A percentile compares a stretch with the other conserved stretches of the same genome.
phyloP scores from a whole-genome alignment of 2,888 invertebrate genomes.

The Blastobasis lacticolella region DNA sequence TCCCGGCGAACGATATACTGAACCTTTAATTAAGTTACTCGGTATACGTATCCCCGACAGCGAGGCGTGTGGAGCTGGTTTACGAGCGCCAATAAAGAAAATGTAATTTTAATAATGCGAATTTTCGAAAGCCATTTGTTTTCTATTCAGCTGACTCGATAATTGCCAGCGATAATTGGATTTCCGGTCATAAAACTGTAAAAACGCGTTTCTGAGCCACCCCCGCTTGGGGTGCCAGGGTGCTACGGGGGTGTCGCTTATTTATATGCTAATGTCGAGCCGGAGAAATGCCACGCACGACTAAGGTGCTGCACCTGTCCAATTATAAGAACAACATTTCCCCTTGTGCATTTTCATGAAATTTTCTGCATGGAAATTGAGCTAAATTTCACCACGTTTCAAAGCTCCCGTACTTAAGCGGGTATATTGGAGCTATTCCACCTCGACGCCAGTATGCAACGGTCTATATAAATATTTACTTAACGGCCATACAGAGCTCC shows the following conservation, averaged over 20 bases:
- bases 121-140: slow-evolving; percentile 3
- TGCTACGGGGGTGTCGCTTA: slow-evolving; percentile 54
- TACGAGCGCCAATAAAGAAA: too few relatives aligned
- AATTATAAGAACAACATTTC: slow-evolving; percentile 68
- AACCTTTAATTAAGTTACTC: too few relatives aligned
- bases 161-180: slow-evolving; percentile 68
- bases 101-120: too few relatives aligned
- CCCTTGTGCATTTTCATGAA: slow-evolving; percentile 62
- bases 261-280: slow-evolving; percentile 66
- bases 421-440: slow-evolving; percentile 30
- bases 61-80: too few relatives aligned
- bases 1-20: too few relatives aligned
- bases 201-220: slow-evolving; percentile 38
- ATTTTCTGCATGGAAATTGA: slow-evolving; percentile 57
- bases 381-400: slow-evolving; percentile 47
- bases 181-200: slow-evolving; percentile 63
- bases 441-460: slow-evolving; percentile 22
- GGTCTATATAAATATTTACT: slow-evolving; percentile 45
- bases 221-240: slow-evolving; percentile 29
- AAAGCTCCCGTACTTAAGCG: slow-evolving; percentile 22
- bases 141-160: slow-evolving; percentile 46
- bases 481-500: slow-evolving; percentile 1
- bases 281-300: slow-evolving; percentile 61
- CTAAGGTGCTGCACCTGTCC: slow-evolving; percentile 63
- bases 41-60: too few relatives aligned